These are phyloP conservation scores for Uromys caudimaculatus DNA, from an alignment of 2,797 vertebrate genomes.

Conservation along the genomic window DNA sequence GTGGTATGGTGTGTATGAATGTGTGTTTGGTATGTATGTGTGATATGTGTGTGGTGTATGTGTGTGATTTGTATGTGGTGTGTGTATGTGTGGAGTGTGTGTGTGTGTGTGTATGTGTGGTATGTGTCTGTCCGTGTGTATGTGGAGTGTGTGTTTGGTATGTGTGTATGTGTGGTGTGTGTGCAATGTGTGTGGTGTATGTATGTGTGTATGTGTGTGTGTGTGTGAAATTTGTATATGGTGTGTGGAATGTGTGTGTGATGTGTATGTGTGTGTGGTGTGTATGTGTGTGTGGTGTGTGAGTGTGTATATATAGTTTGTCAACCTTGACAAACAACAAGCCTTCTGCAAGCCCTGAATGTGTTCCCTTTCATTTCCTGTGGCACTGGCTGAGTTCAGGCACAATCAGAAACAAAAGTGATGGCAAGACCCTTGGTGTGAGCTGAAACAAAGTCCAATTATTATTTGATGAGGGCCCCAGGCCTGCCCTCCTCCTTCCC, in stretches of 20 bases:
- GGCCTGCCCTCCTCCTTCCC: not conserved
- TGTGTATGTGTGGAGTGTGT: too few relatives aligned
- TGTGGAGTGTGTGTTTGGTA: too few relatives aligned
- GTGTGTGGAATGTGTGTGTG: not conserved
- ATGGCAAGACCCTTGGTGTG: not conserved
- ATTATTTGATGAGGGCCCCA: not conserved
- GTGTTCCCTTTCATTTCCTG: not conserved
- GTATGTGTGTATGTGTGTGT: too few relatives aligned
- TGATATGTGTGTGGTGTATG: too few relatives aligned
- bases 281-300: not conserved
- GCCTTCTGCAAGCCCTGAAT: not conserved
- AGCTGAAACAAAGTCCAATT: not conserved
- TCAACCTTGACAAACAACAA: slow-evolving; percentile 32
- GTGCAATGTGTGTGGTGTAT: too few relatives aligned
- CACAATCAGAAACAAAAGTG: not conserved
- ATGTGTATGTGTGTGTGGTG: not conserved
- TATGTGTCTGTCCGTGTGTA: too few relatives aligned
- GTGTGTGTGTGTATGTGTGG: too few relatives aligned
- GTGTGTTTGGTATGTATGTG: too few relatives aligned
- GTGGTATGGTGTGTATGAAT: too few relatives aligned
- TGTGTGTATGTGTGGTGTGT: too few relatives aligned
- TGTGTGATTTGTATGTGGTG: too few relatives aligned
- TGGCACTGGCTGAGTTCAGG: not conserved
- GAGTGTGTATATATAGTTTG: not conserved
- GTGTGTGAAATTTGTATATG: too few relatives aligned